Conservation (phyloP, 2,888 invertebrate species). For the Oscheius myriophilus region DNA sequence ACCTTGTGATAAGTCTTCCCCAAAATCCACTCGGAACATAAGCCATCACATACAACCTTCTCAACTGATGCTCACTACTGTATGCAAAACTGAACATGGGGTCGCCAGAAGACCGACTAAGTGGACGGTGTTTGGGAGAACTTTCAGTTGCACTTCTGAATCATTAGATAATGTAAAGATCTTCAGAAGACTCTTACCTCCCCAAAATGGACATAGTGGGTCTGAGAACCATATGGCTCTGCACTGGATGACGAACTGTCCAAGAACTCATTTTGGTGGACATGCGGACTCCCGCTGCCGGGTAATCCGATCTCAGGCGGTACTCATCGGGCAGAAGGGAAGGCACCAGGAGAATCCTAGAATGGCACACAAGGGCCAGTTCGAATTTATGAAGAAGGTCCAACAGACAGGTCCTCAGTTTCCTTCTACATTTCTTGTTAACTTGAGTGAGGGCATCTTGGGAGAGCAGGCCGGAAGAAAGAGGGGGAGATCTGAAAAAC, state of each 20-base stretch:
- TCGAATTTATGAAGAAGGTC: conserved; percentile 54
- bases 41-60: conserved; percentile 79
- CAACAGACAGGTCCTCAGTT: conserved; percentile 30
- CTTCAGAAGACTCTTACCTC: no score
- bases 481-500: conserved; percentile 32
- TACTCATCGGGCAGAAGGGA: conserved; percentile 87
- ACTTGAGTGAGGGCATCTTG: conserved; percentile 43
- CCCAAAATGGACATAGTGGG: conserved; percentile 15
- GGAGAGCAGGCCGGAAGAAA: conserved; percentile 40
- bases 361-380: conserved; percentile 94
- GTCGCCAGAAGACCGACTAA: conserved; percentile 5
- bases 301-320: conserved; percentile 74
- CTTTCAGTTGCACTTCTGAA: conserved; percentile 6
- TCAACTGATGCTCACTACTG: conserved; percentile 50
- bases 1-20: conserved; percentile 88
- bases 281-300: conserved; percentile 70
- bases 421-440: conserved; percentile 33
- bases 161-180: neutral
- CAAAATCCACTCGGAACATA: conserved; percentile 98
- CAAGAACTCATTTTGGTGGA: conserved; percentile 25
- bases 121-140: conserved; percentile 10
- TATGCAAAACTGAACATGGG: conserved; percentile 29
- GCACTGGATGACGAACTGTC: conserved; percentile 18
- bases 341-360: conserved; percentile 87
- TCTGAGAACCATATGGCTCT: conserved; percentile 5